Conservation (phyloP, 2,797 vertebrate genomes). For the Distichodus sexfasciatus region DNA sequence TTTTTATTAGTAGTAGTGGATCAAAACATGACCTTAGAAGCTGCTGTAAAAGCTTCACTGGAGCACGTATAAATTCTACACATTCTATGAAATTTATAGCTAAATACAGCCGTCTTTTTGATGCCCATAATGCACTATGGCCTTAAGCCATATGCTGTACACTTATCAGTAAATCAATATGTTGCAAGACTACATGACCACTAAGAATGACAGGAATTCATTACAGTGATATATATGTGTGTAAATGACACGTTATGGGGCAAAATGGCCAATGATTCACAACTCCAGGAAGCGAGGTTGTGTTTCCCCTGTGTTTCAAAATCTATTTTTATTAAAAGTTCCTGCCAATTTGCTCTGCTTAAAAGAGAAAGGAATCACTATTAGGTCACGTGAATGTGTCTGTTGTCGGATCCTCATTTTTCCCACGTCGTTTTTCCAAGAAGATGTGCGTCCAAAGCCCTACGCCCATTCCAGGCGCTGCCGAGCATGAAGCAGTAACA, state of each 20-base stretch:
- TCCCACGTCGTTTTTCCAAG: background rate
- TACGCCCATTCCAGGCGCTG: background rate
- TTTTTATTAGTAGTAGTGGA: too few species aligned
- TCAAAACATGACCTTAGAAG: too few species aligned
- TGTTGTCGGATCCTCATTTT: background rate
- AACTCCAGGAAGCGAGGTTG: too few species aligned
- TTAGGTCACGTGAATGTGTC: background rate
- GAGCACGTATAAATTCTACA: too few species aligned
- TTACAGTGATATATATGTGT: background rate
- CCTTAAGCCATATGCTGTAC: background rate
- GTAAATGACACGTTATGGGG: background rate
- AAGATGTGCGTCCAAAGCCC: background rate
- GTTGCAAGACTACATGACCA: background rate
- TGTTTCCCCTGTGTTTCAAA: too few species aligned
- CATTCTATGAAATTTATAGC: background rate
- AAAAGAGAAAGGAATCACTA: background rate
- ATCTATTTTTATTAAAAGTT: background rate
- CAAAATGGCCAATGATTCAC: too few species aligned
- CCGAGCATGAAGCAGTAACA: constrained; percentile 21
- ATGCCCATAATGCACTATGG: background rate
- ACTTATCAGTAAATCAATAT: background rate
- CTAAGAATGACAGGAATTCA: background rate
- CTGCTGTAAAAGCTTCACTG: too few species aligned
- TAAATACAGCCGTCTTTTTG: too few species aligned
- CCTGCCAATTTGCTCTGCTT: background rate